phyloP scores from a whole-genome alignment of 1,140 invertebrate genomes.

The Drosophila oshimai region DNA sequence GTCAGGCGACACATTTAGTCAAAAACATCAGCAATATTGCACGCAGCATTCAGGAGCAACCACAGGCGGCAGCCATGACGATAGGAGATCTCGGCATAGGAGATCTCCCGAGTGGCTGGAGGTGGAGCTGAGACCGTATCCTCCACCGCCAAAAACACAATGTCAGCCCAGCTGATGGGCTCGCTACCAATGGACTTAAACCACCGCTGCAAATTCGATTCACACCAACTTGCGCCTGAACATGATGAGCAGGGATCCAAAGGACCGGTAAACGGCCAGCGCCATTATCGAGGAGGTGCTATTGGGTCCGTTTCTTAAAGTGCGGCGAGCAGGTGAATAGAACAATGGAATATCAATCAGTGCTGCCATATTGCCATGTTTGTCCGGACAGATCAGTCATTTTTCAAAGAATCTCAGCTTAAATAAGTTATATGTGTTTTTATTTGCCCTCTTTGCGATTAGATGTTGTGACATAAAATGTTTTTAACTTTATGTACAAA shows the following conservation, averaged over 20 bases:
- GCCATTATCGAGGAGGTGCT: slow-evolving; percentile 83
- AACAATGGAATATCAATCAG: too few species aligned
- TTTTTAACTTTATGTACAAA: too few species aligned
- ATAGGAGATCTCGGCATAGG: too few species aligned
- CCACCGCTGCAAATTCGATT: slow-evolving; percentile 70
- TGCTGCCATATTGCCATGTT: too few species aligned
- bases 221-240: slow-evolving; percentile 77
- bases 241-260: slow-evolving; percentile 82
- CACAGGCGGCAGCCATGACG: too few species aligned
- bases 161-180: slow-evolving; percentile 57
- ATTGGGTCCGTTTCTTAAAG: slow-evolving; percentile 84
- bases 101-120: too few species aligned
- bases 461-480: too few species aligned
- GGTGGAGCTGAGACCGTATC: slow-evolving; percentile 68
- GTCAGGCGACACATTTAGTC: slow-evolving; percentile 74
- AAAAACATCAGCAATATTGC: slow-evolving; percentile 78
- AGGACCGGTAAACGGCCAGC: slow-evolving; percentile 83
- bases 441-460: too few species aligned
- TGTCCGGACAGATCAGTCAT: too few species aligned
- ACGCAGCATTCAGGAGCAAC: slow-evolving; percentile 71
- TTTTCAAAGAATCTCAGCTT: too few species aligned
- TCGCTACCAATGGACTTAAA: slow-evolving; percentile 70
- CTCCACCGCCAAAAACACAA: slow-evolving; percentile 59
- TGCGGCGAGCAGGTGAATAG: too few species aligned
- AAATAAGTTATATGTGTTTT: too few species aligned